phyloP scores from a whole-genome alignment of 2,113 vertebrate genomes.

The Oenanthe oenanthe region DNA sequence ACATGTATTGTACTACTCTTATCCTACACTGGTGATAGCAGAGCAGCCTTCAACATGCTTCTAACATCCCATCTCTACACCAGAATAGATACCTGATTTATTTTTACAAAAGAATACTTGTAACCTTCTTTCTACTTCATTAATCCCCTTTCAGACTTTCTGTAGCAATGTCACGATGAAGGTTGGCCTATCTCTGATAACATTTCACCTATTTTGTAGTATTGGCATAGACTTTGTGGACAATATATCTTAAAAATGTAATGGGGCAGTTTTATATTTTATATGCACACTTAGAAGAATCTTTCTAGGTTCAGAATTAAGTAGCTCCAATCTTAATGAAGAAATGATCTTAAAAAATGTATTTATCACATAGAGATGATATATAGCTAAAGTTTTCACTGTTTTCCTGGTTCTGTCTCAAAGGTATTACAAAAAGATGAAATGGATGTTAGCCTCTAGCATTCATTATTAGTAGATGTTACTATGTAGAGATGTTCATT shows the following conservation, averaged over 20 bases:
- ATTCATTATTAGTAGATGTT: background rate
- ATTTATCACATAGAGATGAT: conserved; percentile 3
- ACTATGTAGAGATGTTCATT: background rate
- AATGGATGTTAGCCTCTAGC: background rate
- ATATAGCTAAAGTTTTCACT: background rate
- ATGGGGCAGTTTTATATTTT: background rate
- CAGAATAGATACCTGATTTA: conserved; percentile 83
- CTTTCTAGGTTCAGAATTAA: background rate
- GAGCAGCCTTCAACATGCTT: conserved; percentile 70
- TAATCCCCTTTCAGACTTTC: conserved; percentile 29
- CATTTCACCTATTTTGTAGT: conserved; percentile 32
- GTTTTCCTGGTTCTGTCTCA: background rate
- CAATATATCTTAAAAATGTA: background rate
- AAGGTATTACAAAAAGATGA: background rate
- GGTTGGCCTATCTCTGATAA: conserved; percentile 40
- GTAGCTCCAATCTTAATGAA: conserved; percentile 16
- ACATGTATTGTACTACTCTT: conserved; percentile 83
- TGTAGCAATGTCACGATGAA: conserved; percentile 65
- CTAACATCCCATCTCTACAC: conserved; percentile 74
- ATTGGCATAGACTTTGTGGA: conserved; percentile 39
- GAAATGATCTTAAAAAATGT: background rate
- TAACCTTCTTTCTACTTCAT: conserved; percentile 53
- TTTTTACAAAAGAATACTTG: conserved; percentile 63
- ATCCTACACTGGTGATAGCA: conserved; percentile 81
- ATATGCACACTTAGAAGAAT: background rate